phyloP scores from a whole-genome alignment of 2,113 vertebrate genomes.

The Centropus unirufus region DNA sequence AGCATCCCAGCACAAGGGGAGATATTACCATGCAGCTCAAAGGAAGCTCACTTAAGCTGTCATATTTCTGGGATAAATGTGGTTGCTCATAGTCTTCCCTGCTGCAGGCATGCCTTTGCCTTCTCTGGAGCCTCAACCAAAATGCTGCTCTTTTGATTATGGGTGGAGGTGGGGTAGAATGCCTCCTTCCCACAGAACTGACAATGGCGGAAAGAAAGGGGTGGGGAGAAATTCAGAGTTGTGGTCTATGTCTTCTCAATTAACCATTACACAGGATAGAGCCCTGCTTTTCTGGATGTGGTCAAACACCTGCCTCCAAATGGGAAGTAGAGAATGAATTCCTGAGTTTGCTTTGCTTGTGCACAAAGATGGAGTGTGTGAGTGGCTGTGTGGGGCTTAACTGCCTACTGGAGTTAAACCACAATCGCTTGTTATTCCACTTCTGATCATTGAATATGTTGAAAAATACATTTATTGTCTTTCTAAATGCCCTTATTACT shows the following conservation, averaged over 20 bases:
- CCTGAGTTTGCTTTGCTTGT: background rate
- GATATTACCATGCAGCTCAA: too few relatives aligned
- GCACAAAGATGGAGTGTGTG: fast-evolving
- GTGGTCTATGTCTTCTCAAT: background rate
- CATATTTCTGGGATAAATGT: too few relatives aligned
- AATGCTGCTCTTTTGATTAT: too few relatives aligned
- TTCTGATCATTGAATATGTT: background rate
- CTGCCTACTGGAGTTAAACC: background rate
- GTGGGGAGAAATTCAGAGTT: too few relatives aligned
- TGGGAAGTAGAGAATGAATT: background rate
- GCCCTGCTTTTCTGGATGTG: background rate
- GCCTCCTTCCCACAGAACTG: background rate
- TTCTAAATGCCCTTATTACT: background rate
- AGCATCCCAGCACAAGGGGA: too few relatives aligned
- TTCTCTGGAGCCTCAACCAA: too few relatives aligned
- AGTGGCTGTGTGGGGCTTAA: background rate
- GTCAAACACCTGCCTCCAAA: background rate
- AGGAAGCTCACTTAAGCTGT: too few relatives aligned
- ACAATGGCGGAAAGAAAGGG: background rate
- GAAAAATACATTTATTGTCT: background rate
- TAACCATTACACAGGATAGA: fast-evolving
- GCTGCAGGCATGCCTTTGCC: too few relatives aligned
- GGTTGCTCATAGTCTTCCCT: too few relatives aligned
- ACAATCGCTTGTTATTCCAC: background rate
- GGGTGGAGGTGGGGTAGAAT: too few relatives aligned